These are phyloP conservation scores for Frankliniella intonsa DNA, from an alignment of 2,888 invertebrate species.

Conservation along the genomic window DNA sequence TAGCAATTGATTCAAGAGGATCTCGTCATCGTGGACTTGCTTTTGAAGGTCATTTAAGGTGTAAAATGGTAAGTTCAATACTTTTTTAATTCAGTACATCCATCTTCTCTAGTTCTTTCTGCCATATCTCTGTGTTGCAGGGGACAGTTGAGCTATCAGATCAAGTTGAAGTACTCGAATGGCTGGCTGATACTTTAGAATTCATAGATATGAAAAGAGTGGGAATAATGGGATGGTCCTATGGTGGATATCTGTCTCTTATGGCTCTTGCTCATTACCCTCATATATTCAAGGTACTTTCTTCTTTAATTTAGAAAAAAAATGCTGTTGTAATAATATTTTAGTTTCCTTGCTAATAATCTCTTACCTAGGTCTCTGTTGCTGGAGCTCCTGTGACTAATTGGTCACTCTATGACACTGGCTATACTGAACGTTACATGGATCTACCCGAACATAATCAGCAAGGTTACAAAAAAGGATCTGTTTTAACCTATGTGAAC, in stretches of 20 bases:
- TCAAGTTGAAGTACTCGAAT: slow-evolving; percentile 89
- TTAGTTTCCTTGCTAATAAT: not conserved
- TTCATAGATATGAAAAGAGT: slow-evolving; percentile 89
- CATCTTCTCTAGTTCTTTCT: slow-evolving; percentile 29
- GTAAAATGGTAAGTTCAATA: slow-evolving; percentile 62
- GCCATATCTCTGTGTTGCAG: slow-evolving; percentile 42
- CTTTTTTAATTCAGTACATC: slow-evolving; percentile 18
- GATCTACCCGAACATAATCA: slow-evolving; percentile 72
- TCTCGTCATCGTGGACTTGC: slow-evolving; percentile 87
- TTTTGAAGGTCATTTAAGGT: slow-evolving; percentile 86
- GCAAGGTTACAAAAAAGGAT: slow-evolving; percentile 76
- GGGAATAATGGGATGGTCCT: slow-evolving; percentile 98
- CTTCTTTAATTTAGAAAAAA: slow-evolving; percentile 27
- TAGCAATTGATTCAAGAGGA: slow-evolving; percentile 92
- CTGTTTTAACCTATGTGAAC: slow-evolving; percentile 76
- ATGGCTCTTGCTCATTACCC: slow-evolving; percentile 91
- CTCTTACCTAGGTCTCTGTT: slow-evolving; percentile 60
- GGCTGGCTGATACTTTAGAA: slow-evolving; percentile 75
- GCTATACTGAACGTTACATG: slow-evolving; percentile 98
- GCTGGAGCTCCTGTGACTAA: slow-evolving; percentile 97
- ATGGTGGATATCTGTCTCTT: slow-evolving; percentile 95
- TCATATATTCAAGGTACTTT: slow-evolving; percentile 77
- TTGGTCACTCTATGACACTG: slow-evolving; percentile 97
- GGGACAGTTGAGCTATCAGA: slow-evolving; percentile 91
- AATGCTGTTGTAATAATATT: not conserved